Evolutionary conservation across 2,888 invertebrate species (phyloP), one percentile per base, ranked within the genome.

Genomic region (Melieria crassipennis): DNA sequence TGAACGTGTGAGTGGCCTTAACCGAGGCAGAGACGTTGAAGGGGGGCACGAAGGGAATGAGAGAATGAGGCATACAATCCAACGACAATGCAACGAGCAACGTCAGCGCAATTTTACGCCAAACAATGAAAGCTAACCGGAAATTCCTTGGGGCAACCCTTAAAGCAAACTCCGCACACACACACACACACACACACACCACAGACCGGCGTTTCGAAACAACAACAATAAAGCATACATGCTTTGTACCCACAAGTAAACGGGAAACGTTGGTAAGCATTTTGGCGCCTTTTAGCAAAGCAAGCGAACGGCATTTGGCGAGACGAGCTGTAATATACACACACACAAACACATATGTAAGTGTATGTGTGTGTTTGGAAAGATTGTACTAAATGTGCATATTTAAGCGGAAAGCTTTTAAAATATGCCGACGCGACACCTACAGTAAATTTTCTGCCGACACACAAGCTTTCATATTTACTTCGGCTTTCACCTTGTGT

Each of bases 341-440:
- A 76, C 75, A 77, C 72, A 65, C 16, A 47, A 7, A 79, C 74
- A 75, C 73, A 73, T 73, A 69, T 63, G 62, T 57, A 71, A 47
- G 70, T 10, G 70, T 47, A 11, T 42, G 62, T 55, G 42, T 43
- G 30, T 66, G 16, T n/a, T 10, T 16, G 45, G 30, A 48, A 30
- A 50, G 67, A 45, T 16, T 55, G 66, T 61, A 52, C 13, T 68
- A 65, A 69, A 61, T 69, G 76, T 75, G 75, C 75, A 71, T 77
- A 78, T 79, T 75, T 76, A 30, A 83, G 79, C 79, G 78, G 81
- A 81, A 81, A 79, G 82, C 82, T 82, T 83, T 83, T 82, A 81
- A 83, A 82, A 82, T 82, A 83, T 82, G 82, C 83, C 82, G 83
- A 82, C 83, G 81, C 83, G 78, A 83, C 82, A 82, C 82, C 82